These are phyloP conservation scores for Pseudanteris insignis DNA, from an alignment of 2,888 invertebrate species.

Conservation along the genomic window DNA sequence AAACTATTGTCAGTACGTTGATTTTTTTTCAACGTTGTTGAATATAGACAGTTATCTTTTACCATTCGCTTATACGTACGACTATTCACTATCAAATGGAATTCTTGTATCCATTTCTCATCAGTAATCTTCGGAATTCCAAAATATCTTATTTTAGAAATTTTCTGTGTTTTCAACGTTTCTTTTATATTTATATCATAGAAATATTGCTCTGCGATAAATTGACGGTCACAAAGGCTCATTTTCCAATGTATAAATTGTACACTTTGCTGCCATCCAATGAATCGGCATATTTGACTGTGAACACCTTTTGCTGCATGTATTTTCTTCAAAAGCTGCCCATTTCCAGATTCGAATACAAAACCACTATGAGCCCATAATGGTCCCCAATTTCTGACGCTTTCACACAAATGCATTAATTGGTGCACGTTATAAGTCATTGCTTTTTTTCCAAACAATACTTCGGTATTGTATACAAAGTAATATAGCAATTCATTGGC, in stretches of 20 bases:
- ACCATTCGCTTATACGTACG: too few relatives aligned
- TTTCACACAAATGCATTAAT: neutral
- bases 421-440: constrained; percentile 11
- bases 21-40: too few relatives aligned
- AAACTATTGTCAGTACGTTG: too few relatives aligned
- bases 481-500: constrained; percentile 20
- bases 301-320: constrained; percentile 1
- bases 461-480: constrained; percentile 27
- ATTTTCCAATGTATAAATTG: neutral
- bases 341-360: neutral
- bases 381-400: neutral
- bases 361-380: constrained; percentile 3
- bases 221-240: too few relatives aligned
- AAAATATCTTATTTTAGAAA: too few relatives aligned
- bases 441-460: constrained; percentile 28
- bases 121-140: too few relatives aligned
- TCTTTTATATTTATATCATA: too few relatives aligned
- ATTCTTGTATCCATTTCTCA: too few relatives aligned
- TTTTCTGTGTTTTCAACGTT: too few relatives aligned
- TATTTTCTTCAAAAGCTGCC: constrained; percentile 2
- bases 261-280: constrained; percentile 2
- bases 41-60: too few relatives aligned
- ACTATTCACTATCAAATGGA: too few relatives aligned
- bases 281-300: constrained; percentile 13
- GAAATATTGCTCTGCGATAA: too few relatives aligned